Evolutionary conservation across 2,888 invertebrate species (phyloP).

Genomic region (Eupithecia exiguata): DNA sequence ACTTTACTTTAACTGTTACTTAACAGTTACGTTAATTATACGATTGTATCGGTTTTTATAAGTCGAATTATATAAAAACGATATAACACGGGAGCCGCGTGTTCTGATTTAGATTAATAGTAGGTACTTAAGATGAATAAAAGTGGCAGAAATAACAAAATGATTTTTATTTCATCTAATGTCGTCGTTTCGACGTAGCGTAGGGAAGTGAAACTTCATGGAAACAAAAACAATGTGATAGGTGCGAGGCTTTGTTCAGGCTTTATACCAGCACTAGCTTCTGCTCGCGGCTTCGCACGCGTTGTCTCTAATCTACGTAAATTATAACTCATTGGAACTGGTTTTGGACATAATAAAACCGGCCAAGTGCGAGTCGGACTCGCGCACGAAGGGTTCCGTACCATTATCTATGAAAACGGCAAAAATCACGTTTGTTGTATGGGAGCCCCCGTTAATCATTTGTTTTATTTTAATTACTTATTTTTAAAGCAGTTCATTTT

Average conservation of each 20-base stretch:
- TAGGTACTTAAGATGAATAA: not conserved
- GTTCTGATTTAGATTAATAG: not conserved
- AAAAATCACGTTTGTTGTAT: too few species aligned
- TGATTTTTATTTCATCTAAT: not conserved
- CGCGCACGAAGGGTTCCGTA: too few species aligned
- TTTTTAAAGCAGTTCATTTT: too few species aligned
- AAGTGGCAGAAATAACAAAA: not conserved
- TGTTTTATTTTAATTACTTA: too few species aligned
- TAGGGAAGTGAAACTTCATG: not conserved
- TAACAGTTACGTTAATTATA: not conserved
- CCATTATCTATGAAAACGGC: too few species aligned
- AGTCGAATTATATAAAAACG: not conserved
- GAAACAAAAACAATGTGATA: not conserved
- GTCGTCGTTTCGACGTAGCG: not conserved
- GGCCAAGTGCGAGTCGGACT: too few species aligned
- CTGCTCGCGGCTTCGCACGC: too few species aligned
- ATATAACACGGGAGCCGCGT: not conserved
- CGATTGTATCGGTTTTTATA: not conserved
- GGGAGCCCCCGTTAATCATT: too few species aligned
- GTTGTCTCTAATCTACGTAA: too few species aligned
- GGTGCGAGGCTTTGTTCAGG: not conserved
- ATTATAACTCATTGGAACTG: too few species aligned
- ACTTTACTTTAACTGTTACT: not conserved
- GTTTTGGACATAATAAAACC: too few species aligned
- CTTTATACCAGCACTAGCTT: not conserved